phyloP scores from a whole-genome alignment of 2,797 vertebrate genomes.

The Dendrocincla tyrannina region DNA sequence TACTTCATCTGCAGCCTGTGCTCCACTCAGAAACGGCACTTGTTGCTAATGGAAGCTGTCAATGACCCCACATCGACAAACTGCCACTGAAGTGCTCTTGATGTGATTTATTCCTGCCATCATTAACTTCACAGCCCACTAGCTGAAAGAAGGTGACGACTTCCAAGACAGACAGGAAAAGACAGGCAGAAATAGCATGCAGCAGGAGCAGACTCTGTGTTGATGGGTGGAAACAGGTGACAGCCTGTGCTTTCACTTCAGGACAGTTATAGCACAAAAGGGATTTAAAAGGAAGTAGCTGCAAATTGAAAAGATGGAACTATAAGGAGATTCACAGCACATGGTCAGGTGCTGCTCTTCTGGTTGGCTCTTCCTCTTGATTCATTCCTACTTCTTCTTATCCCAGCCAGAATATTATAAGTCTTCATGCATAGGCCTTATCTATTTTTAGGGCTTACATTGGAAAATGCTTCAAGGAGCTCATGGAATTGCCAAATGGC shows the following conservation, averaged over 20 bases:
- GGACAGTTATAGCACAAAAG: slow-evolving; percentile 13
- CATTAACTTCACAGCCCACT: slow-evolving; percentile 62
- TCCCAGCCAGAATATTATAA: not conserved
- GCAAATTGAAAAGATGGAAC: not conserved
- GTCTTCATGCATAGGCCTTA: not conserved
- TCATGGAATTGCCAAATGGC: not conserved
- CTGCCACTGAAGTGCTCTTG: slow-evolving; percentile 49
- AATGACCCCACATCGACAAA: slow-evolving; percentile 49
- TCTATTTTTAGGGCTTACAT: not conserved
- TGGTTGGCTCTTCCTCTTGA: not conserved
- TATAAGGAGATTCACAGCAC: not conserved
- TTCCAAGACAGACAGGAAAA: slow-evolving; percentile 67
- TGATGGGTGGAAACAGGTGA: slow-evolving; percentile 66
- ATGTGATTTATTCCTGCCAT: slow-evolving; percentile 59
- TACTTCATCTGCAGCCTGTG: slow-evolving; percentile 1
- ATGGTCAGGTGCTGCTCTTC: not conserved
- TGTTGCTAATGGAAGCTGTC: slow-evolving; percentile 51
- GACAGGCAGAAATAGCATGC: slow-evolving; percentile 61
- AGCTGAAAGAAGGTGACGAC: slow-evolving; percentile 51
- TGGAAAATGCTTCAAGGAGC: not conserved
- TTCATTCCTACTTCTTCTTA: not conserved
- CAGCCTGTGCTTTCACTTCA: slow-evolving; percentile 25
- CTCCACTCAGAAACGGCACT: slow-evolving; percentile 23
- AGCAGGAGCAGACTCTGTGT: slow-evolving; percentile 9
- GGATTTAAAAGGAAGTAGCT: slow-evolving; percentile 29